phyloP scores from a whole-genome alignment of 2,888 invertebrate species.

The Oeneis ivallda region DNA sequence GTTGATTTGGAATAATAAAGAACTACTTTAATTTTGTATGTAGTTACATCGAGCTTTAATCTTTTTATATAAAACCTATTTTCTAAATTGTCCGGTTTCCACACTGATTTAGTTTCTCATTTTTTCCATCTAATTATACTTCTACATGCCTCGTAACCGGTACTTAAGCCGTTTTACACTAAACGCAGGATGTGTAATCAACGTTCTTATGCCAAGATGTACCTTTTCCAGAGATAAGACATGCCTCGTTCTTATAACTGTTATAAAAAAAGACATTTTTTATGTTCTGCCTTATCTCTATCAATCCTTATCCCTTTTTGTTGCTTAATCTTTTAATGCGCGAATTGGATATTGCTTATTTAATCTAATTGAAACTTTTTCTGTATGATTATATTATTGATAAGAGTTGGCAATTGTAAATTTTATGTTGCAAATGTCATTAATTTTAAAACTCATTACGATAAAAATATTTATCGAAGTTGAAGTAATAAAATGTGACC shows the following conservation, averaged over 20 bases:
- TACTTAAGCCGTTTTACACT: constrained; percentile 37
- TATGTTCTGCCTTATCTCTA: not conserved
- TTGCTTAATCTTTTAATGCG: constrained; percentile 23
- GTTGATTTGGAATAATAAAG: too few species aligned
- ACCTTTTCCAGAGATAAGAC: constrained; percentile 14
- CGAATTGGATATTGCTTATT: not conserved
- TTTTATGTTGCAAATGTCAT: too few species aligned
- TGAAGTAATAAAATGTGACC: too few species aligned
- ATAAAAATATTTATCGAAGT: not conserved
- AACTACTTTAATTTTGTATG: too few species aligned
- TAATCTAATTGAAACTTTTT: not conserved
- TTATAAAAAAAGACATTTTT: constrained; percentile 15
- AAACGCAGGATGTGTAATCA: constrained; percentile 41
- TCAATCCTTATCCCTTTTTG: constrained; percentile 13
- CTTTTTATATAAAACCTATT: not conserved
- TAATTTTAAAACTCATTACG: not conserved
- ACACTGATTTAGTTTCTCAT: constrained; percentile 22
- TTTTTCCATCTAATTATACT: constrained; percentile 46
- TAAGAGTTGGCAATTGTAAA: not conserved
- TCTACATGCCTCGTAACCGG: constrained; percentile 41
- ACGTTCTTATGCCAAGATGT: constrained; percentile 33
- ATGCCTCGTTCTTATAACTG: constrained; percentile 7
- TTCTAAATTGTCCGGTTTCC: not conserved
- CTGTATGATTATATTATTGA: not conserved
- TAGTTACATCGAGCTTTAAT: not conserved